These are phyloP conservation scores for Platyura marginata DNA, from an alignment of 1,140 invertebrate species.

Conservation along the genomic window DNA sequence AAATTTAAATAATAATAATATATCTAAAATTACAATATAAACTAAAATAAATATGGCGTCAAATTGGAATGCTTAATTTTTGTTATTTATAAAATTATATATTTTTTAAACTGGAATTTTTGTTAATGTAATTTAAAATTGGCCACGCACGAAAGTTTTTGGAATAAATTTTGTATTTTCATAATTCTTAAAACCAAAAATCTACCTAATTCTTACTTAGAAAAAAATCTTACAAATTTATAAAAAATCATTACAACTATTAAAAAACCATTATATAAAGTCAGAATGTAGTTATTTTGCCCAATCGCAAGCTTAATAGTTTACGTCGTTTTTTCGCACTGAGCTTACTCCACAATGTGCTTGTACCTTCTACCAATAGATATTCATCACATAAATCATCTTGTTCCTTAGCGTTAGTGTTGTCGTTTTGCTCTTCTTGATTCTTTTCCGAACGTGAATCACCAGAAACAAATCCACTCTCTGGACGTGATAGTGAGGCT, in stretches of 20 bases:
- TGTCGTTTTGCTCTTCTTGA: slow-evolving; percentile 23
- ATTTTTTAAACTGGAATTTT: too few relatives aligned
- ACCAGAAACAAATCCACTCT: slow-evolving; percentile 52
- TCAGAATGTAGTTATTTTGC: slow-evolving; percentile 42
- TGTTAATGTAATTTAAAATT: too few relatives aligned
- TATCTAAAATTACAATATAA: too few relatives aligned
- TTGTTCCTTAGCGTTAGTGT: slow-evolving; percentile 23
- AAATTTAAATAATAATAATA: too few relatives aligned
- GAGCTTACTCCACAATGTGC: slow-evolving; percentile 37
- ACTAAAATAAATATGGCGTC: too few relatives aligned
- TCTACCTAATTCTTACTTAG: not conserved
- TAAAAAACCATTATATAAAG: too few relatives aligned
- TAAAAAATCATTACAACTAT: too few relatives aligned
- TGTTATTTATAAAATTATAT: too few relatives aligned
- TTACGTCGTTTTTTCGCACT: slow-evolving; percentile 45
- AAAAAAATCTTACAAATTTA: not conserved
- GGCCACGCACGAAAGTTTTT: too few relatives aligned
- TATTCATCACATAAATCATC: slow-evolving; percentile 28
- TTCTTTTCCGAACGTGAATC: slow-evolving; percentile 23
- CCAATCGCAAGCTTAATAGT: slow-evolving; percentile 38
- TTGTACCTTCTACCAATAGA: slow-evolving; percentile 31
- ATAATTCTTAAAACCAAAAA: not conserved
- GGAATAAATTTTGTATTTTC: not conserved
- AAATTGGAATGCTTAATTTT: too few relatives aligned
- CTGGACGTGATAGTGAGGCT: slow-evolving; percentile 39